Evolutionary conservation across 2,888 invertebrate genomes (phyloP).

Genomic region (Gibbula magus): DNA sequence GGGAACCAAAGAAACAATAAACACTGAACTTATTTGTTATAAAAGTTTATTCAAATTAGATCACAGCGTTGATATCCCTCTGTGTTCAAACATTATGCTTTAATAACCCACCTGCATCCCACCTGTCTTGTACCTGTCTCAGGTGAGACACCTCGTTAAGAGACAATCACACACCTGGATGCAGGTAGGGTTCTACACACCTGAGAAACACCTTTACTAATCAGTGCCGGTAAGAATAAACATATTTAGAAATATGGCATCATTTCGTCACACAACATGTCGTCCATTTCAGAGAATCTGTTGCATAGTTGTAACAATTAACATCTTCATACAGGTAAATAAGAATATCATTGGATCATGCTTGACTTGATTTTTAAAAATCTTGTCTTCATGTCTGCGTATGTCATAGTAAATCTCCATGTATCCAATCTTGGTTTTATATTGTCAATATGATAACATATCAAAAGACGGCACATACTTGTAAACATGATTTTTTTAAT

Average conservation of each 20-base stretch:
- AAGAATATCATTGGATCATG: no score
- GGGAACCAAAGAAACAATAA: neutral
- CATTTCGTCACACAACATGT: no score
- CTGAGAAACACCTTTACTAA: neutral
- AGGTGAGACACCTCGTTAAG: neutral
- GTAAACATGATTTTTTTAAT: neutral
- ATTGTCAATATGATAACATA: no score
- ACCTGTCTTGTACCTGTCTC: neutral
- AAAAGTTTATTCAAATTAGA: conserved; percentile 18
- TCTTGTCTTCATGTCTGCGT: no score
- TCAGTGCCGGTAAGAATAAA: neutral
- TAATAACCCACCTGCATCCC: neutral
- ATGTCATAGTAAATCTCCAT: no score
- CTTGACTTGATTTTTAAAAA: no score
- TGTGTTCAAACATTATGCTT: conserved; percentile 17
- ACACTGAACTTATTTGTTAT: neutral
- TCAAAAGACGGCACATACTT: neutral
- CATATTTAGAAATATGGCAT: no score
- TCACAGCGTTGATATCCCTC: conserved; percentile 17
- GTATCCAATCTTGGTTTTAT: no score
- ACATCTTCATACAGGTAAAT: no score
- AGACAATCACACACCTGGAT: neutral
- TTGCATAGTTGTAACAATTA: neutral
- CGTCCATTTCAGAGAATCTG: neutral
- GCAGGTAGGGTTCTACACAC: neutral